phyloP scores from a whole-genome alignment of 2,888 invertebrate genomes.

The Rugalucina vietnamica region DNA sequence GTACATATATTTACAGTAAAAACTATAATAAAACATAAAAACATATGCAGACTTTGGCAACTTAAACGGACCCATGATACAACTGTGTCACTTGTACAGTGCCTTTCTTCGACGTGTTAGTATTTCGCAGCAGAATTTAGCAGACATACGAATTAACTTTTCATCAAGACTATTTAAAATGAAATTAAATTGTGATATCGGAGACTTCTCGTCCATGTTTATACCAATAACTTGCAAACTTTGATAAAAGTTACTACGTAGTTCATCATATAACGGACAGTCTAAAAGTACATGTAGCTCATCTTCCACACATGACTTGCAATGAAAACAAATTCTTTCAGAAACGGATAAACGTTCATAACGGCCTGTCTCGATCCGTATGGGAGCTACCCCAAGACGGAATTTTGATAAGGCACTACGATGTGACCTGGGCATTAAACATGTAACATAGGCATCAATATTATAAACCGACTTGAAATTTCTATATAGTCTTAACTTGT shows the following conservation, averaged over 20 bases:
- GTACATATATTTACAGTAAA: too few species aligned
- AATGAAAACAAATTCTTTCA: background rate
- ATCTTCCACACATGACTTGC: background rate
- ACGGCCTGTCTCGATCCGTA: background rate
- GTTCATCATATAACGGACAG: background rate
- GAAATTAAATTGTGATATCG: background rate
- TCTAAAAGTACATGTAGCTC: background rate
- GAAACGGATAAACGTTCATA: background rate
- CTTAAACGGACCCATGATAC: too few species aligned
- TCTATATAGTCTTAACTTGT: background rate
- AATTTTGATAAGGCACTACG: background rate
- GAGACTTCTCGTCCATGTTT: too few species aligned
- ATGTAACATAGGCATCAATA: background rate
- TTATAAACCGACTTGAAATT: background rate
- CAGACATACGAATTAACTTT: background rate
- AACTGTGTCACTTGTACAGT: too few species aligned
- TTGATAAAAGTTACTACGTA: background rate
- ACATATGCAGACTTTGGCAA: too few species aligned
- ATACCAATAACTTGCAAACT: background rate
- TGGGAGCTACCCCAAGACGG: background rate
- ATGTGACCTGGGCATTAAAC: background rate
- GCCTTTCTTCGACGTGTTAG: background rate
- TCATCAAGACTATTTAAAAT: background rate
- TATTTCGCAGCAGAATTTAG: background rate
- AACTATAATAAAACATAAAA: too few species aligned